Evolutionary conservation across 2,888 invertebrate genomes (phyloP).

Genomic region (Latrodectus hesperus): DNA sequence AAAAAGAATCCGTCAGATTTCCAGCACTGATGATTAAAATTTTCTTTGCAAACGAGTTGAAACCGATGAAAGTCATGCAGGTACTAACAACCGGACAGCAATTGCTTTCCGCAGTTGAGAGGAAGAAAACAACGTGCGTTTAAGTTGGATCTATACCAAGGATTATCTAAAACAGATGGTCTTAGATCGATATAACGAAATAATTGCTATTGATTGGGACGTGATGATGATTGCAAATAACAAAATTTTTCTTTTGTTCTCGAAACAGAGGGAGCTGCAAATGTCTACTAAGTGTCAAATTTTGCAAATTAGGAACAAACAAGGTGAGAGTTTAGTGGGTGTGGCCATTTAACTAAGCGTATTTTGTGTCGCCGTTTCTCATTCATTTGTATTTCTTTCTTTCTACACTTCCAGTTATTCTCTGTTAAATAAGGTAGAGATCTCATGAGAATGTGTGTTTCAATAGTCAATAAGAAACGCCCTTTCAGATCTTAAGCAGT

Average conservation of each 20-base stretch:
- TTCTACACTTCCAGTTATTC: not conserved
- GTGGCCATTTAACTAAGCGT: not conserved
- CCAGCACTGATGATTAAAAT: slow-evolving; percentile 31
- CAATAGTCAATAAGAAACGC: no score
- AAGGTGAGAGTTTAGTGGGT: not conserved
- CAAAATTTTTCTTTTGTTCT: not conserved
- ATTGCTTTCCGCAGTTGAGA: slow-evolving; percentile 4
- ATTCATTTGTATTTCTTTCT: not conserved
- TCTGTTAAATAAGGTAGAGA: not conserved
- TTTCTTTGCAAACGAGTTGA: slow-evolving; percentile 11
- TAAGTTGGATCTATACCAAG: slow-evolving; percentile 6
- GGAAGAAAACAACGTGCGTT: not conserved
- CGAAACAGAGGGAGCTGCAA: not conserved
- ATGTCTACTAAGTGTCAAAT: not conserved
- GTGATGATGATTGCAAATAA: not conserved
- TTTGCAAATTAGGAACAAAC: not conserved
- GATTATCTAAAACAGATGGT: slow-evolving; percentile 18
- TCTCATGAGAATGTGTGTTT: no score
- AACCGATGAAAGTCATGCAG: slow-evolving; percentile 28
- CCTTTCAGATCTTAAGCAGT: no score
- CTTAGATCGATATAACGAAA: not conserved
- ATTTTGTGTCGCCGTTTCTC: not conserved
- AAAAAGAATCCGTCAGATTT: slow-evolving; percentile 33
- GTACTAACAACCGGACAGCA: slow-evolving; percentile 19
- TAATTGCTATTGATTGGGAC: not conserved